Conservation (phyloP, 2,113 vertebrate species). For the Osmerus mordax region DNA sequence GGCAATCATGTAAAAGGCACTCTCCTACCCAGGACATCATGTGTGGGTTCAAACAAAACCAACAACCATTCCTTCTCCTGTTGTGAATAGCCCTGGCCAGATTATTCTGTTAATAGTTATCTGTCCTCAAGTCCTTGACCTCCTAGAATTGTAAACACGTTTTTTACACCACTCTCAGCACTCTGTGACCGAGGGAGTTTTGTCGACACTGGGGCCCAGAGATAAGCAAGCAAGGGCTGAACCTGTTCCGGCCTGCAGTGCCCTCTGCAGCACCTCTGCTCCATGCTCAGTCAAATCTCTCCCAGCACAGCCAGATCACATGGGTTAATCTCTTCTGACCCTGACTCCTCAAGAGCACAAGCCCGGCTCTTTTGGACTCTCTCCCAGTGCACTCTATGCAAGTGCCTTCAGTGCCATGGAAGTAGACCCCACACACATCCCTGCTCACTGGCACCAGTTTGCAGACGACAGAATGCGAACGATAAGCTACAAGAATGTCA, state of each 20-base stretch:
- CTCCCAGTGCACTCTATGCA: constrained; percentile 38
- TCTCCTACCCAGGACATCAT: constrained; percentile 3
- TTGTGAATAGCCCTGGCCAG: constrained; percentile 80
- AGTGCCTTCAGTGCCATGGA: constrained; percentile 36
- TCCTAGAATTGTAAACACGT: constrained; percentile 87
- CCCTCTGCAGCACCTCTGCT: constrained; percentile 89
- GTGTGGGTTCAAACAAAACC: constrained; percentile 12
- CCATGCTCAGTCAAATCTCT: constrained; percentile 83
- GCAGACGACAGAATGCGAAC: constrained; percentile 60
- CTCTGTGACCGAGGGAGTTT: constrained; percentile 81
- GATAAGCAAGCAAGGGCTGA: constrained; percentile 93
- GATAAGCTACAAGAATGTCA: constrained; percentile 75
- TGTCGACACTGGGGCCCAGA: constrained; percentile 88
- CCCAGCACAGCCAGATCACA: constrained; percentile 60
- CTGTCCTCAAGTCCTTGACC: constrained; percentile 97
- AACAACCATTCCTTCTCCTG: constrained; percentile 42
- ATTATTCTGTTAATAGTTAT: constrained; percentile 94
- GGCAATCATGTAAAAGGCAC: constrained; percentile 12
- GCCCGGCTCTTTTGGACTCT: constrained; percentile 62
- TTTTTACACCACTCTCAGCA: constrained; percentile 81
- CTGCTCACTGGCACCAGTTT: constrained; percentile 58
- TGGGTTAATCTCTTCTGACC: constrained; percentile 71
- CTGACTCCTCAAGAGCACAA: constrained; percentile 66
- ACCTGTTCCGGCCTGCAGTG: constrained; percentile 91
- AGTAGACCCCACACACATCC: constrained; percentile 48